Conservation (phyloP, 2,113 vertebrate genomes). For the Seriola aureovittata region DNA sequence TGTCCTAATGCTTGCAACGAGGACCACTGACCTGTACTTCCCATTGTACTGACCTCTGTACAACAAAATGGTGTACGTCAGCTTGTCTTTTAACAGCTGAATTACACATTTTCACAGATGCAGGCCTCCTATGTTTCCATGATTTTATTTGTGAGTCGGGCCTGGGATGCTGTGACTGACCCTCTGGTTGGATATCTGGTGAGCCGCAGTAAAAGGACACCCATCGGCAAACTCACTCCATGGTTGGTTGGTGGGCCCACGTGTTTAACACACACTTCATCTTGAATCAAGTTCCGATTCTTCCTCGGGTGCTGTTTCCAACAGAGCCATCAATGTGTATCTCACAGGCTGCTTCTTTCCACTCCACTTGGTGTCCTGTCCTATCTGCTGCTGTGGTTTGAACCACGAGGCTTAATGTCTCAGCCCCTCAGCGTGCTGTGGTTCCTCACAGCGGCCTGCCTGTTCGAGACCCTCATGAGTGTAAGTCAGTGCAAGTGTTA, state of each 20-base stretch:
- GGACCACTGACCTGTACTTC: background rate
- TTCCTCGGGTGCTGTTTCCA: background rate
- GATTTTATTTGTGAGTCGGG: conserved; percentile 82
- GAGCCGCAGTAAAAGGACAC: conserved; percentile 79
- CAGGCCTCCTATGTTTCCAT: conserved; percentile 80
- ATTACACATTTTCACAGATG: conserved; percentile 61
- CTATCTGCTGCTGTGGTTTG: conserved; percentile 82
- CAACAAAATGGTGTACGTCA: background rate
- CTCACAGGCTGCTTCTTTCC: conserved; percentile 76
- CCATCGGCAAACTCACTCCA: conserved; percentile 78
- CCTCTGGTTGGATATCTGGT: conserved; percentile 83
- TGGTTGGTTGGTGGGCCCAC: conserved; percentile 75
- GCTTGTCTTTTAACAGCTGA: background rate
- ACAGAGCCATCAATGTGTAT: conserved; percentile 10
- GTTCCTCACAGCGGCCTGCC: conserved; percentile 81
- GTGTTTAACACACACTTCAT: background rate
- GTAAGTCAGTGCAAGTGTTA: conserved; percentile 60
- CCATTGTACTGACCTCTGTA: background rate
- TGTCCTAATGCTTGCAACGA: background rate
- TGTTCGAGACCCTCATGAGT: conserved; percentile 86
- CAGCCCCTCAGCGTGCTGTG: conserved; percentile 76
- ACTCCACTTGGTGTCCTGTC: conserved; percentile 78
- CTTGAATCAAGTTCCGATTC: background rate
- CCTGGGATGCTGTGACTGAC: conserved; percentile 85
- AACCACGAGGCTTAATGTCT: conserved; percentile 61